Base-by-base conservation (phyloP, 2,113 vertebrate species). In the Lycocorax pyrrhopterus region DNA sequence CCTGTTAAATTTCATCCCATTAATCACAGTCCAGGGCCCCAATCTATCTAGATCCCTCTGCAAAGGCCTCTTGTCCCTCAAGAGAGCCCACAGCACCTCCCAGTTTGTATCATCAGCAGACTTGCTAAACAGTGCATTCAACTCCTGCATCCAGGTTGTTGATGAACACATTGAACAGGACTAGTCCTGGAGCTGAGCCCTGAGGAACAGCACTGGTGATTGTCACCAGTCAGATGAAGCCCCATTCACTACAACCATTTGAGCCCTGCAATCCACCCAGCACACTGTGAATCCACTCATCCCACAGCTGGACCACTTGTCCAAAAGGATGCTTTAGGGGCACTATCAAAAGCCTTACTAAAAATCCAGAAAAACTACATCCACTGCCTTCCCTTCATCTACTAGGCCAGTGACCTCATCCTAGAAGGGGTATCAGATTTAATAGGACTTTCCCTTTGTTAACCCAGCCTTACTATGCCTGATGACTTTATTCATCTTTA, bases 401-500 rank as follows among this genome's bases (percentile, higher is more conserved):
- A 1, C 26, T 43, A 67, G 39, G 39, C 18, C 0, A 0, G n/a
- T 60, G n/a, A 33, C 30, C 30, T 74, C 41, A 33, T 55, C 21
- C 47, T 19, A 25, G 22, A 60, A 33, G 18, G 10, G 11, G 2
- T 49, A n/a, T 43, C 16, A n/a, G 37, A n/a, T 62, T 55, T 55
- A 81, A 62, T 6, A 49, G 46, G 22, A 16, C 19, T 68, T 74
- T 29, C 8, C 30, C 11, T 41, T 68, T 56, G 22, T 62, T 53
- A 81, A 19, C 20, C 27, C 6, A 17, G 51, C 27, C 37, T 75
- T 35, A 30, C 16, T 67, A 22, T 60, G 22, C 51, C 32, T 68
- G 8, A 8, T 62, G 44, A 68, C 20, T 33, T 16, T 35, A 22
- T 56, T 69, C 9, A 12, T 59, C 39, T 84, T 75, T 21, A 63